A percentile compares a stretch with the other conserved stretches of the same genome.
These are phyloP conservation scores for Alexandromys fortis DNA, from an alignment of 2,113 vertebrate species.

Conservation along the genomic window DNA sequence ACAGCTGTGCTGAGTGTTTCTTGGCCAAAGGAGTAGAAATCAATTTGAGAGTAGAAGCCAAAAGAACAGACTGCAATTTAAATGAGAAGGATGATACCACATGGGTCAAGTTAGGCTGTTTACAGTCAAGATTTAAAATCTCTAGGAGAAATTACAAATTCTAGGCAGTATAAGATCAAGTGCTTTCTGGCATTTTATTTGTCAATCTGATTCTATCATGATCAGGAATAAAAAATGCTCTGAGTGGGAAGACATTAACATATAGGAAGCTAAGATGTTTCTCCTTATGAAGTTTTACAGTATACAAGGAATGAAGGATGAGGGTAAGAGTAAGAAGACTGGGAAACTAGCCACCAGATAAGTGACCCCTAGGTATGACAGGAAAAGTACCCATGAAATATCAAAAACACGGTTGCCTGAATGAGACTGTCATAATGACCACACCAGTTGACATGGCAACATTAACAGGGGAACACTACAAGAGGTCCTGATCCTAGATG, in stretches of 20 bases:
- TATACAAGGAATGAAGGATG: background rate
- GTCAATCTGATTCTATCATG: background rate
- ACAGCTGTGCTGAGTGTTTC: background rate
- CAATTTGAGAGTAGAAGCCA: background rate
- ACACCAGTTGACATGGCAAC: too few relatives aligned
- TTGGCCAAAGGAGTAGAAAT: background rate
- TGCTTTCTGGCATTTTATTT: background rate
- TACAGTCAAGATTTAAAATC: background rate
- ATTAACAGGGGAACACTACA: background rate
- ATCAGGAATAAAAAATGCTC: rapidly evolving
- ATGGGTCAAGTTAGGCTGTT: background rate
- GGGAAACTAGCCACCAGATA: background rate
- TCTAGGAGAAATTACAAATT: background rate
- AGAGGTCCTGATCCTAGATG: background rate
- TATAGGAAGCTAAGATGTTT: background rate
- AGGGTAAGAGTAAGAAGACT: background rate
- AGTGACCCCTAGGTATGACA: background rate
- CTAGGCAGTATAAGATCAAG: background rate
- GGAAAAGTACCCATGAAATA: background rate
- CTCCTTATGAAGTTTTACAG: background rate
- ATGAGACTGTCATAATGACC: background rate
- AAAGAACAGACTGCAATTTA: background rate
- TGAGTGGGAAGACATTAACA: background rate
- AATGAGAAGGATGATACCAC: background rate
- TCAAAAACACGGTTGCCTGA: background rate